Conservation (phyloP, 2,888 invertebrate species). For the Lasiommata megera region DNA sequence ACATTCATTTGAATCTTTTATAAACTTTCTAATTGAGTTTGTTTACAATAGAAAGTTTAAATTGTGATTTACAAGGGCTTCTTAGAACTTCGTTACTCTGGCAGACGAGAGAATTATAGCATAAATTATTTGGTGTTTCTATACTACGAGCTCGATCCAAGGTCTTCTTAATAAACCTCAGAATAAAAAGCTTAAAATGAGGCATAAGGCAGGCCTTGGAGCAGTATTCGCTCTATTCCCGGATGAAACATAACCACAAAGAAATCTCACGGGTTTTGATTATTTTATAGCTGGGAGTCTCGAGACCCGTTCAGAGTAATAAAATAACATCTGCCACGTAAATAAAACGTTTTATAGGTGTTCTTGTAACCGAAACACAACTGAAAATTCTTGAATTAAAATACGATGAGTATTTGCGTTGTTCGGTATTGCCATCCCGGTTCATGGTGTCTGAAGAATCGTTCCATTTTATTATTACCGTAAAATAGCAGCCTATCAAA, state of each 20-base stretch:
- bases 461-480: too few species aligned
- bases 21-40: too few species aligned
- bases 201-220: background rate
- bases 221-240: conserved; percentile 1
- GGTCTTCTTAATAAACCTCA: background rate
- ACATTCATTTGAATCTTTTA: too few species aligned
- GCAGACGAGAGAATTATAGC: background rate
- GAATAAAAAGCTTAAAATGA: background rate
- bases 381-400: conserved; percentile 8
- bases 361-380: conserved; percentile 4
- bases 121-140: too few species aligned
- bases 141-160: background rate
- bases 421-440: too few species aligned
- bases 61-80: too few species aligned
- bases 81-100: background rate
- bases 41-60: too few species aligned
- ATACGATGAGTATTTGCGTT: background rate
- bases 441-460: too few species aligned
- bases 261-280: conserved; percentile 14
- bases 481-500: too few species aligned
- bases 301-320: conserved; percentile 13
- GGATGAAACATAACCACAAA: conserved; percentile 3
- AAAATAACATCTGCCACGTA: conserved; percentile 22
- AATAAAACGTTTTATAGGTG: conserved; percentile 21
- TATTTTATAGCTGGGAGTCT: conserved; percentile 11